A percentile compares a stretch with the other conserved stretches of the same genome.
These are phyloP conservation scores for Urocyon cinereoargenteus DNA, from an alignment of 2,797 vertebrate genomes.

Conservation along the genomic window DNA sequence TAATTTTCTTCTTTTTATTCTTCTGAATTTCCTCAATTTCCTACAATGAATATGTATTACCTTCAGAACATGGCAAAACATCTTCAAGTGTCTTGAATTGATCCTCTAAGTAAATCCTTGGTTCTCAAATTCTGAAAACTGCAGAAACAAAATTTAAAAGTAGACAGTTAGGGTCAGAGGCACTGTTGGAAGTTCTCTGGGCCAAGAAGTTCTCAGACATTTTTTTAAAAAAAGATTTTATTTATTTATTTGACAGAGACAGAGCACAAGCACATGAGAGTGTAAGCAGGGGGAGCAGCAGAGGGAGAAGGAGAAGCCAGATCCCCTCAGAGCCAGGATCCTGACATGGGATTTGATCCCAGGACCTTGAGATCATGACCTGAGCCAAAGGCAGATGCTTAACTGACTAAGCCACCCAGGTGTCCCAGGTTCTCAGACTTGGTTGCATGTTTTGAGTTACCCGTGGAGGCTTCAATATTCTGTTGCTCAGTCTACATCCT, in stretches of 20 bases:
- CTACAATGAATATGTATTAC: neutral
- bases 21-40: conserved; percentile 10
- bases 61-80: neutral
- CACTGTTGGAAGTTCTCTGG: neutral
- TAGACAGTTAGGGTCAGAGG: neutral
- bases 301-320: too few species aligned
- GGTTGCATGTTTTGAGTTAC: neutral
- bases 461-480: neutral
- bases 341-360: too few species aligned
- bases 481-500: rapidly evolving
- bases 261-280: too few species aligned
- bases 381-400: too few species aligned
- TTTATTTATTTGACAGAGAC: too few species aligned
- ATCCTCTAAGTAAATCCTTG: neutral
- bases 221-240: too few species aligned
- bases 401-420: too few species aligned
- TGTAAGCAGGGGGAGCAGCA: too few species aligned
- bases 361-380: too few species aligned
- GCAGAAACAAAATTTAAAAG: neutral
- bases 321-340: too few species aligned
- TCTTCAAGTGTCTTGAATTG: neutral
- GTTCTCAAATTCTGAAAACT: neutral
- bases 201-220: neutral
- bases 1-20: neutral
- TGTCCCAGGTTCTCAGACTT: neutral